Conservation (phyloP, 2,888 invertebrate species). For the Pseudococcus viburni region DNA sequence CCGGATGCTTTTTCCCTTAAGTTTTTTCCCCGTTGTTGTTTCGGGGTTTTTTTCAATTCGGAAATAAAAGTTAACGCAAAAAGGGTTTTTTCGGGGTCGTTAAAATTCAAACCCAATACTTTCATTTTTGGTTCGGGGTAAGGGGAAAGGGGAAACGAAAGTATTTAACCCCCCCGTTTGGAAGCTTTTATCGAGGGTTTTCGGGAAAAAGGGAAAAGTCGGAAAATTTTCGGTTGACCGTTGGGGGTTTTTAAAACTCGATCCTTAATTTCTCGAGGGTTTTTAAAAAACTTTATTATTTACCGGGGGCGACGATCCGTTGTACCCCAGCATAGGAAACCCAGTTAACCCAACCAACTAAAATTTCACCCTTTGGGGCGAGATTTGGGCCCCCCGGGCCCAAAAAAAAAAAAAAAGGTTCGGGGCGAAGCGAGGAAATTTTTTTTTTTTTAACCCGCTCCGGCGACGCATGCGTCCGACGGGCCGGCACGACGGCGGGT, state of each 20-base stretch:
- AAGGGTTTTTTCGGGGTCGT: no score
- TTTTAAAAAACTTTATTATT: slow-evolving; percentile 26
- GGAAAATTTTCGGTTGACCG: slow-evolving; percentile 47
- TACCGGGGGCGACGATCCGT: not conserved
- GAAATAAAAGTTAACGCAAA: not conserved
- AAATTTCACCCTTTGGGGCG: not conserved
- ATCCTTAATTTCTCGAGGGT: not conserved
- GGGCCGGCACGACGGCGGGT: not conserved
- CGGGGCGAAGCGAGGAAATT: not conserved
- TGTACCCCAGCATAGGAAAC: no score
- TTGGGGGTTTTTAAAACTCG: not conserved
- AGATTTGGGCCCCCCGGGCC: not conserved
- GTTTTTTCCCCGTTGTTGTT: not conserved
- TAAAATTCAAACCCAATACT: slow-evolving; percentile 10
- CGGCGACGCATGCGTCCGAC: not conserved
- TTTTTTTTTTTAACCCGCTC: slow-evolving; percentile 20
- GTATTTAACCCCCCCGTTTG: not conserved
- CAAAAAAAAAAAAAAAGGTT: not conserved
- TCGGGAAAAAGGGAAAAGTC: not conserved
- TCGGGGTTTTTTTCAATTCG: not conserved
- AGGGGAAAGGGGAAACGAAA: not conserved
- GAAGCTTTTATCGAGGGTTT: slow-evolving; percentile 28
- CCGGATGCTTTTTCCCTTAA: not conserved
- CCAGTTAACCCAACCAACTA: no score
- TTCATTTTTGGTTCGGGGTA: not conserved